Base-by-base conservation (phyloP, 2,797 vertebrate species). In the Botia kubotai region DNA sequence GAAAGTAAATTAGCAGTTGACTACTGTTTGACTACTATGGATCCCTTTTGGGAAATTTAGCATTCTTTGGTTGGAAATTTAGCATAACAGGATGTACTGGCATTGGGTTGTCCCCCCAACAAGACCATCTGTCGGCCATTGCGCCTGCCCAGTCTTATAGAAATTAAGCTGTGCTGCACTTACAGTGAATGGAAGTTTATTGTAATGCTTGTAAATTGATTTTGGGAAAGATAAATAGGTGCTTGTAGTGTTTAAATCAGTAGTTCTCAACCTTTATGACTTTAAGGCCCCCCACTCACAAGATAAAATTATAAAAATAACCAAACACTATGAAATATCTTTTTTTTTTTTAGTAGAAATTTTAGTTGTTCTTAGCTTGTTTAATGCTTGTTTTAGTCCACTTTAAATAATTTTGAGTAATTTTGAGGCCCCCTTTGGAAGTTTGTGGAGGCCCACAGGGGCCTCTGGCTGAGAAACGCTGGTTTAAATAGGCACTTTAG, bases 51-150 rank as follows among this genome's bases (percentile, higher is more conserved):
- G 89, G 84, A 90, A 91, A 90, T 84, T 79, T 85, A 83, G 77
- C 81, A 83, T 83, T 83, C 81, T 82, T 83, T 77, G 60, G 63
- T 87, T 72, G 82, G 90, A 88, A 87, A 84, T 91, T 89, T 92
- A 89, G 84, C 87, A 86, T 68, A 74, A 90, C 85, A 85, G 88
- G 85, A 90, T 85, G 17, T 88, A 50, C 10, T 23, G 81, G 29
- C 83, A 83, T 78, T 82, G 80, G 83, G 17, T 48, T 48, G 62
- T 82, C 63, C 55, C 58, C 85, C 73, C 87, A 89, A 79, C 82
- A 87, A 86, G 84, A 80, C 82, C 82, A 66, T 89, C 76, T 89
- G 84, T 90, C 72, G 58, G 53, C 85, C 77, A 89, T 83, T 86
- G 87, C 85, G 74, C 83, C 46, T 82, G 81, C 88, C 81, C 81